These are phyloP conservation scores for Tympanuchus pallidicinctus DNA, from an alignment of 2,113 vertebrate species.

Conservation along the genomic window DNA sequence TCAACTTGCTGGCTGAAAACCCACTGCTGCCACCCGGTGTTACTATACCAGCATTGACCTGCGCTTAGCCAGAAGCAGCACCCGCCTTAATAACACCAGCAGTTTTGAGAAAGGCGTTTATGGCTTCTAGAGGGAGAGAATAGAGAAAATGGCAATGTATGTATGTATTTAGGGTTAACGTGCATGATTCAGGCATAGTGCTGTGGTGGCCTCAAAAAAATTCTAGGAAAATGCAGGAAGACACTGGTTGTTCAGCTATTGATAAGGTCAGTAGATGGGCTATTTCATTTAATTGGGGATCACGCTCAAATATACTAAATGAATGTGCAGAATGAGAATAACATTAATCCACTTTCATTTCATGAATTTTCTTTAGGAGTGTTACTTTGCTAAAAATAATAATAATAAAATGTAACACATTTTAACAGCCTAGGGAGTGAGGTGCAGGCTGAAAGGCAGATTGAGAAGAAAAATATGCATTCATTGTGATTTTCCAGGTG, in stretches of 20 bases:
- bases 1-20: slow-evolving; percentile 70
- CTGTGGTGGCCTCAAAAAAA: background rate
- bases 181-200: accelerated
- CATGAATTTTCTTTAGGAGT: slow-evolving; percentile 6
- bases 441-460: slow-evolving; percentile 18
- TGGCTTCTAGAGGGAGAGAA: accelerated
- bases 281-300: background rate
- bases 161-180: background rate
- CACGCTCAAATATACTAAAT: background rate
- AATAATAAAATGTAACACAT: background rate
- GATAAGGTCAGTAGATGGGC: background rate
- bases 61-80: background rate
- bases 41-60: slow-evolving; percentile 13
- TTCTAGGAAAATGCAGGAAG: background rate
- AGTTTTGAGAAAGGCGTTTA: background rate
- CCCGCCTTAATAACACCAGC: accelerated
- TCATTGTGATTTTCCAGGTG: slow-evolving; percentile 58
- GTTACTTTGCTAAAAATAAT: slow-evolving; percentile 19
- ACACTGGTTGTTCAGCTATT: background rate
- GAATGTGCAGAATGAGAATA: background rate
- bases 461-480: slow-evolving; percentile 24
- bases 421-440: slow-evolving; percentile 40
- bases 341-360: slow-evolving; percentile 18
- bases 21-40: slow-evolving; percentile 81
- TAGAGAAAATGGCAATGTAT: background rate